phyloP scores from a whole-genome alignment of 2,888 invertebrate genomes.

The Trichopria drosophilae region DNA sequence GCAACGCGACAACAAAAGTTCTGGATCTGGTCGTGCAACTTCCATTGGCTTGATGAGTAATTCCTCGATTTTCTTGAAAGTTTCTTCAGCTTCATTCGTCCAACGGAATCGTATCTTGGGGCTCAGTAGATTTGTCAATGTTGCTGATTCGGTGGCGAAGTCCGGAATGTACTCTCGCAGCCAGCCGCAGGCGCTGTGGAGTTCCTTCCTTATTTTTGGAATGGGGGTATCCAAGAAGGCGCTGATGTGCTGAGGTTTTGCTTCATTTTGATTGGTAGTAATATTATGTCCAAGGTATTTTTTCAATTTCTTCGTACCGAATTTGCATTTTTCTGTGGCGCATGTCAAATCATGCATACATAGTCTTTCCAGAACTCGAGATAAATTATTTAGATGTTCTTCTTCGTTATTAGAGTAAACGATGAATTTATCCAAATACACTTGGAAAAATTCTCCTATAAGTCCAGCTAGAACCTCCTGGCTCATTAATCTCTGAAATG shows the following conservation, averaged over 20 bases:
- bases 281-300: constrained; percentile 39
- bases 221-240: constrained; percentile 6
- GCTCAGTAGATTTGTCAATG: no score
- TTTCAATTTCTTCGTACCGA: constrained; percentile 31
- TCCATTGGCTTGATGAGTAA: not conserved
- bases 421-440: constrained; percentile 45
- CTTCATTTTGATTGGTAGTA: not conserved
- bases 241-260: constrained; percentile 1
- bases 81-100: constrained; percentile 1
- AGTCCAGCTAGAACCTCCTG: constrained; percentile 32
- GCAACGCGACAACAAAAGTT: no score
- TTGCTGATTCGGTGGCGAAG: no score
- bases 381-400: constrained; percentile 33
- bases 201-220: constrained; percentile 10
- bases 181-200: constrained; percentile 29
- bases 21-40: constrained; percentile 8
- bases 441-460: constrained; percentile 26
- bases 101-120: not conserved
- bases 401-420: no score
- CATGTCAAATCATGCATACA: constrained; percentile 24
- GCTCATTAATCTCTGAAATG: constrained; percentile 26
- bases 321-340: constrained; percentile 29
- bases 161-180: no score
- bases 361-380: constrained; percentile 32
- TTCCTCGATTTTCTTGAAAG: constrained; percentile 6